These are phyloP conservation scores for Sceloporus undulatus DNA, from an alignment of 2,113 vertebrate genomes.

Conservation along the genomic window DNA sequence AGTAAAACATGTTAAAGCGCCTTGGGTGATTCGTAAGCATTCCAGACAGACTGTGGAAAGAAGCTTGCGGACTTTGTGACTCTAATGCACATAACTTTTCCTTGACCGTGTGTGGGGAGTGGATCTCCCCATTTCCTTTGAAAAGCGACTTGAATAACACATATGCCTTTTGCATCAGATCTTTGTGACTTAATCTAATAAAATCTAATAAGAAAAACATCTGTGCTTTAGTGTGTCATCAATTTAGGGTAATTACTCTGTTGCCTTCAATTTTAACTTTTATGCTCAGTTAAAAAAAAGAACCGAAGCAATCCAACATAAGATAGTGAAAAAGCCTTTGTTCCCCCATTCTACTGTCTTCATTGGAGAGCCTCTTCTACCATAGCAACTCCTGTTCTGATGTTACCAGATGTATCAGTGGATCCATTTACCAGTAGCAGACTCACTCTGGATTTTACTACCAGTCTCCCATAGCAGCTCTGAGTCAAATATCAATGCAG, in stretches of 20 bases:
- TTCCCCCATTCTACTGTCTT: too few species aligned
- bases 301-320: too few species aligned
- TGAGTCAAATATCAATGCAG: too few species aligned
- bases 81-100: constrained; percentile 15
- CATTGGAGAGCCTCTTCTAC: too few species aligned
- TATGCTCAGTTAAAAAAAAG: not conserved
- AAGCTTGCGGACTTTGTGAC: not conserved
- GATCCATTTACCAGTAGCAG: too few species aligned
- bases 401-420: too few species aligned
- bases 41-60: not conserved
- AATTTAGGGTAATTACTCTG: not conserved
- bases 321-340: too few species aligned
- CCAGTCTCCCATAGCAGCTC: too few species aligned
- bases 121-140: not conserved
- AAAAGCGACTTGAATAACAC: constrained; percentile 19
- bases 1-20: constrained; percentile 9
- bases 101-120: not conserved
- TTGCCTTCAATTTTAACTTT: not conserved
- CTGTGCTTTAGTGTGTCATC: not conserved
- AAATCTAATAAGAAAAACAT: not conserved
- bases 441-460: too few species aligned
- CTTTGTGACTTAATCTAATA: constrained; percentile 32
- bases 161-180: constrained; percentile 22
- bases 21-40: not conserved
- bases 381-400: not conserved